These are phyloP conservation scores for Merluccius polli DNA, from an alignment of 2,797 vertebrate genomes.

Conservation along the genomic window DNA sequence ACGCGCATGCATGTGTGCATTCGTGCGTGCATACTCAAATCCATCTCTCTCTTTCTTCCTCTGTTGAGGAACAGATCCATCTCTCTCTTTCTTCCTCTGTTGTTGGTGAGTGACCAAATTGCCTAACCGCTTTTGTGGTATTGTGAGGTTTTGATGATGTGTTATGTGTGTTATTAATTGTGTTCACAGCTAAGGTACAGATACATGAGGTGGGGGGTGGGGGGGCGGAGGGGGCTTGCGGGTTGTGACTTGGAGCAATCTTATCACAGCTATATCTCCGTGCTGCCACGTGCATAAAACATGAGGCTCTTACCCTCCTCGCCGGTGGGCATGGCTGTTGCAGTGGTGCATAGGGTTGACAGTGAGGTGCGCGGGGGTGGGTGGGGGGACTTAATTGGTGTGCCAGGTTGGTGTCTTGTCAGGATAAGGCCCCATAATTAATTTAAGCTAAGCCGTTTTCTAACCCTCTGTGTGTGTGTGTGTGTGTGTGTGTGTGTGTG, in stretches of 20 bases:
- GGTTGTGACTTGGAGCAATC: constrained; percentile 30
- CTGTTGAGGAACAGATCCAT: no score
- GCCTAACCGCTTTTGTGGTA: background rate
- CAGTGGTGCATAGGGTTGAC: constrained; percentile 50
- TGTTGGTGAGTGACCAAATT: background rate
- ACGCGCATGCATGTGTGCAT: no score
- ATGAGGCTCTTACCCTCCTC: constrained; percentile 55
- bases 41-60: no score
- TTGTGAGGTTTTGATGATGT: background rate
- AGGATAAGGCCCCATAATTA: constrained; percentile 60
- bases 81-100: no score
- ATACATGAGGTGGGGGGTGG: background rate
- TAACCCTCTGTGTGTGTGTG: background rate
- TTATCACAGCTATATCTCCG: constrained; percentile 38
- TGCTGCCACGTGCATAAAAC: constrained; percentile 56
- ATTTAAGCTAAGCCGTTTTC: constrained; percentile 58
- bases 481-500: constrained; percentile 30
- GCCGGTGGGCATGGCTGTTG: constrained; percentile 9
- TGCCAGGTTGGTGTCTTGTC: constrained; percentile 47
- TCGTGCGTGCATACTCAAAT: no score
- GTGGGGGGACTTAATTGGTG: constrained; percentile 20
- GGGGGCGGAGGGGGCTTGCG: background rate
- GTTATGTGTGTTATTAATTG: background rate
- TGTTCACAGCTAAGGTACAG: constrained; percentile 22
- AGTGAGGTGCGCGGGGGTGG: constrained; percentile 36